Percentiles rank a stretch among this genome's conserved stretches.
phyloP scores from a whole-genome alignment of 2,888 invertebrate species.

The Eueremaeus valkanovi region DNA sequence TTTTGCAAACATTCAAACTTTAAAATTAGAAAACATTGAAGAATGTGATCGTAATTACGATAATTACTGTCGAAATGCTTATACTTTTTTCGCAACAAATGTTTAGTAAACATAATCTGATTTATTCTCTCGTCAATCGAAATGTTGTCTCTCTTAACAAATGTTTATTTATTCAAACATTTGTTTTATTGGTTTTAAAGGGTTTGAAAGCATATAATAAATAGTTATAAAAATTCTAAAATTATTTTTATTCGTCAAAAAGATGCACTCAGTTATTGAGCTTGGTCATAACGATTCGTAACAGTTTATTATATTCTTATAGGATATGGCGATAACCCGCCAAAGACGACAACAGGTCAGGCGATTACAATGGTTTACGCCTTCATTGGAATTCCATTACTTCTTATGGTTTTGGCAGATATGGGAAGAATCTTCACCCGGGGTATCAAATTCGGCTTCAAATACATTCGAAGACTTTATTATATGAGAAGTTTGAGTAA shows the following conservation, averaged over 20 bases:
- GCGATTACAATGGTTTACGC: constrained; percentile 89
- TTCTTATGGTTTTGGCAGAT: constrained; percentile 87
- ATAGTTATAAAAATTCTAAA: no score
- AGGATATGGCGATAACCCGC: constrained; percentile 97
- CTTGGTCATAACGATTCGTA: no score
- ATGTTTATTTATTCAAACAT: no score
- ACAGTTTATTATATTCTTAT: constrained; percentile 48
- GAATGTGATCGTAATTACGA: no score
- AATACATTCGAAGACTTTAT: constrained; percentile 47
- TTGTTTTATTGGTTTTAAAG: no score
- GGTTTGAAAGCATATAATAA: no score
- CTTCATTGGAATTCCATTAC: constrained; percentile 89
- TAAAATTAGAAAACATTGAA: no score
- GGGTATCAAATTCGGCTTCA: constrained; percentile 81
- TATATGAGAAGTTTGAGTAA: constrained; percentile 50
- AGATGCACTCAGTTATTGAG: no score
- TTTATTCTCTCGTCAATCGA: not conserved
- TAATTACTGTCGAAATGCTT: not conserved
- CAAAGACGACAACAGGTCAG: constrained; percentile 77
- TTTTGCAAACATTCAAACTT: no score
- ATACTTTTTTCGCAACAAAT: not conserved
- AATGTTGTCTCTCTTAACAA: not conserved
- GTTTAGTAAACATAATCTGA: not conserved
- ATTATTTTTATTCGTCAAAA: no score
- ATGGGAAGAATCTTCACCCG: constrained; percentile 90